phyloP scores from a whole-genome alignment of 2,113 vertebrate genomes.

The Brachirus orientalis region DNA sequence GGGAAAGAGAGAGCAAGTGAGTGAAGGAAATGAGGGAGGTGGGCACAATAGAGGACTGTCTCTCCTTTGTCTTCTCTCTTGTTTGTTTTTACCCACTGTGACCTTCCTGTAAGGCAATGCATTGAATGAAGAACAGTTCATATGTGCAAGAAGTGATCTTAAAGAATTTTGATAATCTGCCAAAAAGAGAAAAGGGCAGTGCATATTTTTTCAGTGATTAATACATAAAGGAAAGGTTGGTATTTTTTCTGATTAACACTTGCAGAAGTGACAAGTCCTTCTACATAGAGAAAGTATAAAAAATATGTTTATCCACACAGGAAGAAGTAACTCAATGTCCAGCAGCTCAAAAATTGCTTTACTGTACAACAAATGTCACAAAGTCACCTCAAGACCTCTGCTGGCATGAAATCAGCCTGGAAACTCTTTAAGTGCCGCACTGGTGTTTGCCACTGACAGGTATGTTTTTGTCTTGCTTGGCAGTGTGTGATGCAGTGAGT shows the following conservation, averaged over 20 bases:
- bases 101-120: slow-evolving; percentile 71
- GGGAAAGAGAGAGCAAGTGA: slow-evolving; percentile 63
- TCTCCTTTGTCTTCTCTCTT: slow-evolving; percentile 61
- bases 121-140: slow-evolving; percentile 52
- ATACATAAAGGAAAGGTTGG: too few species aligned
- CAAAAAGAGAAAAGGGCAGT: background rate
- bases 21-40: slow-evolving; percentile 40
- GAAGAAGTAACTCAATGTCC: slow-evolving; percentile 32
- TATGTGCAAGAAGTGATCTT: slow-evolving; percentile 33
- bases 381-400: slow-evolving; percentile 48
- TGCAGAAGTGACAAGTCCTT: background rate
- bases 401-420: slow-evolving; percentile 51
- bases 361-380: slow-evolving; percentile 51
- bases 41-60: slow-evolving; percentile 50
- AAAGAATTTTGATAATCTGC: slow-evolving; percentile 9
- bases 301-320: background rate
- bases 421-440: slow-evolving; percentile 72
- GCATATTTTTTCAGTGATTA: too few species aligned
- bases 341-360: slow-evolving; percentile 15
- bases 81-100: slow-evolving; percentile 76
- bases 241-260: too few species aligned
- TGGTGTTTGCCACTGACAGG: slow-evolving; percentile 73
- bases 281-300: slow-evolving; percentile 6
- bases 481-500: slow-evolving; percentile 73
- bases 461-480: slow-evolving; percentile 75